Evolutionary conservation across 2,888 invertebrate species (phyloP).

Genomic region (Nomada goodeniana): DNA sequence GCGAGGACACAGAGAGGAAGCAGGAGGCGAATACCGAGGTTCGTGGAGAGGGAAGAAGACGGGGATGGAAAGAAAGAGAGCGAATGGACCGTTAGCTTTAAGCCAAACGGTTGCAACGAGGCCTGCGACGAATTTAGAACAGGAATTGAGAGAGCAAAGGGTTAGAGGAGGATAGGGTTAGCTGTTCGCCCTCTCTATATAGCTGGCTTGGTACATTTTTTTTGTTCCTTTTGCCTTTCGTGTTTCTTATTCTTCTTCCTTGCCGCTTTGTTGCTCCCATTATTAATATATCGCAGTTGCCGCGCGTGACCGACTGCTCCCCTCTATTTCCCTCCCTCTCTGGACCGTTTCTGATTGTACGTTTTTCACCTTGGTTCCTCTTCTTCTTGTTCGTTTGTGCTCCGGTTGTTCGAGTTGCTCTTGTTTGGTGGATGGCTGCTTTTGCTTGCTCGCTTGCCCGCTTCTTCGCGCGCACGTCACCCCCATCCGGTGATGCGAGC

Average conservation of each 20-base stretch:
- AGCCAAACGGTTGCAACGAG: constrained; percentile 76
- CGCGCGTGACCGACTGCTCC: constrained; percentile 61
- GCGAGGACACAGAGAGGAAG: constrained; percentile 55
- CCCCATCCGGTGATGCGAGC: constrained; percentile 69
- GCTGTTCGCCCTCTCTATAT: constrained; percentile 42
- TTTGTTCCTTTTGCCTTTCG: constrained; percentile 52
- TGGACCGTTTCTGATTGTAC: constrained; percentile 42
- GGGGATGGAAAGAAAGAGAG: constrained; percentile 54
- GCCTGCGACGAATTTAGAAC: constrained; percentile 80
- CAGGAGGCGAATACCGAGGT: constrained; percentile 3
- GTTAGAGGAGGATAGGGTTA: constrained; percentile 55
- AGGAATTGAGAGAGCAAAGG: constrained; percentile 63
- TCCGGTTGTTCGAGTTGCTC: not conserved
- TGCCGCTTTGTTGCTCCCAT: constrained; percentile 78
- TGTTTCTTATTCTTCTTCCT: constrained; percentile 75
- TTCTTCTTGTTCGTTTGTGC: constrained; percentile 36
- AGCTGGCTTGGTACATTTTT: constrained; percentile 23
- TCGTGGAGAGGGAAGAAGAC: constrained; percentile 60
- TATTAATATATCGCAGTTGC: constrained; percentile 79
- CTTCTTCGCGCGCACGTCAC: constrained; percentile 55
- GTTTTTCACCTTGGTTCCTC: constrained; percentile 53
- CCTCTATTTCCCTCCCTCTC: not conserved
- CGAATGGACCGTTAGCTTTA: constrained; percentile 74
- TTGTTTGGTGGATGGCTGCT: not conserved
- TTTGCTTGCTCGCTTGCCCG: constrained; percentile 12